Evolutionary conservation across 2,113 vertebrate genomes (phyloP).

Genomic region (Platysteira castanea): DNA sequence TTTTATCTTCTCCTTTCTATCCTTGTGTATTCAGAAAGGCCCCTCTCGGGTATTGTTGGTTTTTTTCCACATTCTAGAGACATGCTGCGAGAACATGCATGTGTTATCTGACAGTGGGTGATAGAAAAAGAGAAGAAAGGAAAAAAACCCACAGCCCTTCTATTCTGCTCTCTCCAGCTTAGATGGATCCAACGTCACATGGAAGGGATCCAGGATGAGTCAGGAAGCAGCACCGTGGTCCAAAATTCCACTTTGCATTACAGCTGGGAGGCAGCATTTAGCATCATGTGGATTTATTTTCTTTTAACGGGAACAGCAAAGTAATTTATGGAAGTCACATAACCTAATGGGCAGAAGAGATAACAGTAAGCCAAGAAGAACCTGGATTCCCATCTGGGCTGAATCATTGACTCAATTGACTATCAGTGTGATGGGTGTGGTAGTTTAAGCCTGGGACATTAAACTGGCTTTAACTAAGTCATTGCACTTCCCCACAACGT

Average conservation of each 20-base stretch:
- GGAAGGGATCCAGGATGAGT: constrained; percentile 52
- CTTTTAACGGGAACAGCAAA: constrained; percentile 10
- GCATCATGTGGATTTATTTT: constrained; percentile 49
- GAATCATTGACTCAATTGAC: neutral
- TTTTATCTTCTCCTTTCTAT: neutral
- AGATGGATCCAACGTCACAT: constrained; percentile 3
- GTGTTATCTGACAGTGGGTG: neutral
- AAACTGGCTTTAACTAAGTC: neutral
- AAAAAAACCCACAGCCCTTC: neutral
- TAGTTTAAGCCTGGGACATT: neutral
- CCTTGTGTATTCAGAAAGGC: neutral
- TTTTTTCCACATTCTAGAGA: neutral
- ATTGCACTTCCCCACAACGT: neutral
- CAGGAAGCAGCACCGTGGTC: constrained; percentile 10
- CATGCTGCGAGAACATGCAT: neutral
- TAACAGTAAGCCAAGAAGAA: constrained; percentile 34
- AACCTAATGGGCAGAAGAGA: constrained; percentile 19
- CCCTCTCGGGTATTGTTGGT: neutral
- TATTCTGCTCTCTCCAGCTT: neutral
- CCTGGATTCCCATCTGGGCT: constrained; percentile 34
- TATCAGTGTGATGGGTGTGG: constrained; percentile 24
- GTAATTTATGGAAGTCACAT: constrained; percentile 34
- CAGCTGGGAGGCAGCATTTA: constrained; percentile 34
- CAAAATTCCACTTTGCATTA: constrained; percentile 56
- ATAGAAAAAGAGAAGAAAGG: neutral